These are phyloP conservation scores for Halesus radiatus DNA, from an alignment of 1,140 invertebrate species.

Conservation along the genomic window DNA sequence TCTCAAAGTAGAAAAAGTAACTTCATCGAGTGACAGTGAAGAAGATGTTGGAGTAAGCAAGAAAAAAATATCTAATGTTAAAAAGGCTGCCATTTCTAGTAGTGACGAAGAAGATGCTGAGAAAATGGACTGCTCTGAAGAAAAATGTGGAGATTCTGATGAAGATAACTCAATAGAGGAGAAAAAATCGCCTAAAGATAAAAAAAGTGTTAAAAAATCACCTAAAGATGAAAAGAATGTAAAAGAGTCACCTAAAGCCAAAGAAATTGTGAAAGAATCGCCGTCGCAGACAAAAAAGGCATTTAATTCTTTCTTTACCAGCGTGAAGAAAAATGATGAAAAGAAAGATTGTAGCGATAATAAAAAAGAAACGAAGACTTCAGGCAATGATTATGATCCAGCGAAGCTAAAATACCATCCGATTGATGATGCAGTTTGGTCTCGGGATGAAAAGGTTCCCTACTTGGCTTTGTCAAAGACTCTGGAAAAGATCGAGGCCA, in stretches of 20 bases:
- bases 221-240: neutral
- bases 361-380: slow-evolving; percentile 16
- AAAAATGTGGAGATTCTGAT: neutral
- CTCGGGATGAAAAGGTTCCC: slow-evolving; percentile 84
- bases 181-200: neutral
- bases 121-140: slow-evolving; percentile 2
- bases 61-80: neutral
- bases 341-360: neutral
- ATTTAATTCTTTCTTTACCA: neutral
- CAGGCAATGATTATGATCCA: slow-evolving; percentile 81
- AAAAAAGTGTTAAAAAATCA: neutral
- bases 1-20: slow-evolving; percentile 6
- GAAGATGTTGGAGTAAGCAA: neutral
- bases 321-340: neutral
- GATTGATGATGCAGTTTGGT: slow-evolving; percentile 92
- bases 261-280: neutral
- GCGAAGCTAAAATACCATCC: slow-evolving; percentile 86
- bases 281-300: no score
- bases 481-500: slow-evolving; percentile 91
- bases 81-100: neutral
- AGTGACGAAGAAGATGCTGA: neutral
- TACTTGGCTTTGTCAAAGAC: slow-evolving; percentile 94
- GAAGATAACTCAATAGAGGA: neutral
- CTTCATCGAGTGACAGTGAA: neutral
- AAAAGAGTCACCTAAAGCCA: neutral